phyloP scores from a whole-genome alignment of 2,888 invertebrate genomes.

The Platerodrilus igneus region DNA sequence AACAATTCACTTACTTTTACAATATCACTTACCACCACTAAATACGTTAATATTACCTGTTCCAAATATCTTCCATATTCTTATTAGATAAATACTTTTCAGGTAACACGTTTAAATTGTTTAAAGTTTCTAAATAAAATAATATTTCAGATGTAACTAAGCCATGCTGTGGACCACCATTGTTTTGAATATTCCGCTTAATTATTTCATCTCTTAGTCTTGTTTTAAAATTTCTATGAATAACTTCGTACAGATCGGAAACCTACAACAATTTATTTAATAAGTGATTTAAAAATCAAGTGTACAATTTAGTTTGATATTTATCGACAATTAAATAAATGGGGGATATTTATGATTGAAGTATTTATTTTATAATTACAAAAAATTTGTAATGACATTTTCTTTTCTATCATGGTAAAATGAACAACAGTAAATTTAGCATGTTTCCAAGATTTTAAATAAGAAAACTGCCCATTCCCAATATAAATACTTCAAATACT shows the following conservation, averaged over 20 bases:
- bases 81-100: constrained; percentile 68
- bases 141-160: constrained; percentile 89
- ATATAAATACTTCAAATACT: too few species aligned
- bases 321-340: too few species aligned
- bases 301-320: not conserved
- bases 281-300: constrained; percentile 3
- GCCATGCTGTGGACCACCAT: constrained; percentile 96
- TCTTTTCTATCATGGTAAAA: too few species aligned
- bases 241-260: constrained; percentile 52
- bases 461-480: too few species aligned
- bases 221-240: constrained; percentile 82
- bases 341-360: too few species aligned
- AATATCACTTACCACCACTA: constrained; percentile 11
- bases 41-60: constrained; percentile 49
- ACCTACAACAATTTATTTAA: constrained; percentile 35
- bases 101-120: constrained; percentile 73
- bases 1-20: too few species aligned
- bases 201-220: constrained; percentile 78
- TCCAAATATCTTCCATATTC: constrained; percentile 81
- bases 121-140: constrained; percentile 84
- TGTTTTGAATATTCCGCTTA: constrained; percentile 85
- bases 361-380: too few species aligned
- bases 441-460: too few species aligned
- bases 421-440: too few species aligned
- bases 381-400: too few species aligned